phyloP scores from a whole-genome alignment of 2,113 vertebrate species.

The Alosa alosa region DNA sequence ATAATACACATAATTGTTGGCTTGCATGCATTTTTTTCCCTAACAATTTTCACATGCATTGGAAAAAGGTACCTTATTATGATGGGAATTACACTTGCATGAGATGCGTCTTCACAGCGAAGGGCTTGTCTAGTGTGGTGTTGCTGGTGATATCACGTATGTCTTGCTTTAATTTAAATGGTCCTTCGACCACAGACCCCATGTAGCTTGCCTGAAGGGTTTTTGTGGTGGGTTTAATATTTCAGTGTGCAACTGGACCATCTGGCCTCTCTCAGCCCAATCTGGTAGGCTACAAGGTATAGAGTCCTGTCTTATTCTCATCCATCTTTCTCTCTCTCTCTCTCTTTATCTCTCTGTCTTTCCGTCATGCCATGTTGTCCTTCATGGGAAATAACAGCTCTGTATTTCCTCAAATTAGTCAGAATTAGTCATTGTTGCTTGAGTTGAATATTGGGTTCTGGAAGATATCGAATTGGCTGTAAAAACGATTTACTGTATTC shows the following conservation, averaged over 20 bases:
- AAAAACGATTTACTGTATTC: too few species aligned
- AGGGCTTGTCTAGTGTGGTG: neutral
- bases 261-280: neutral
- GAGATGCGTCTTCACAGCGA: neutral
- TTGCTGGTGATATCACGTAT: neutral
- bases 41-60: neutral
- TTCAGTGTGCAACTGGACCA: conserved; percentile 11
- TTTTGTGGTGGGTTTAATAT: conserved; percentile 11
- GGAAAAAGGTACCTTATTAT: neutral
- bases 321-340: neutral
- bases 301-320: neutral
- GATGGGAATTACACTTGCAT: neutral
- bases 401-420: neutral
- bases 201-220: neutral
- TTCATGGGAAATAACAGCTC: neutral
- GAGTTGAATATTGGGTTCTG: too few species aligned
- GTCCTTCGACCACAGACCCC: neutral
- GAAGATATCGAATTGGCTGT: too few species aligned
- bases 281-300: conserved; percentile 1
- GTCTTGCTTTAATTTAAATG: neutral
- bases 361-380: neutral
- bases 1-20: neutral
- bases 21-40: neutral
- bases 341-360: neutral
- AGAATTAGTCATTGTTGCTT: too few species aligned